Base-by-base conservation (phyloP, 2,797 vertebrate genomes). In the Allobates femoralis region DNA sequence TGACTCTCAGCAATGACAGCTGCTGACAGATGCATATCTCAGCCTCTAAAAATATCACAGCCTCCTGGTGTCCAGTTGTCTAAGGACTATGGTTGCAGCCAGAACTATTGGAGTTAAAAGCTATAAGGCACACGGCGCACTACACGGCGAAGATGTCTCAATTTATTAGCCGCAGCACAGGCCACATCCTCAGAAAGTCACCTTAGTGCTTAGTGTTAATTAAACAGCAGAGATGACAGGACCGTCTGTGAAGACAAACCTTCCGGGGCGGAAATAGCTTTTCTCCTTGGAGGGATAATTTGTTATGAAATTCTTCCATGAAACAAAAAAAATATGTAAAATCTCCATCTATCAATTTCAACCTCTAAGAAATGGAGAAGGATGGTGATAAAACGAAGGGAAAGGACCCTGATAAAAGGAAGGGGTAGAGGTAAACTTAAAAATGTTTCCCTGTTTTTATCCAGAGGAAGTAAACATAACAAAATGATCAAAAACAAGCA, bases 11-110 rank as follows among this genome's bases (percentile, higher is more conserved):
- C 83, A 26, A 26, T 76, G 41, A 64, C 58, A 80, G 66, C 64
- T 34, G 50, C 19, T 85, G 83, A 88, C 75, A 85, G 83, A 81
- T 77, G 67, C 55, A 34, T 41, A 75, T 76, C 83, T 58, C 15
- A 56, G 32, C 26, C 50, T 55, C 71, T 18, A 66, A 76, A 88
- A 78, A 67, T 81, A 88, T 55, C 50, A 12, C 71, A 18, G 23
- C 51, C 69, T 15, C 26, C 53, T 30, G 55, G 81, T 37, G 46
- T 73, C 46, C 34, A 37, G n/a, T 86, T 81, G 55, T 71, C 15
- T 1, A 66, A 51, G 51, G 16, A 58, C 67, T 83, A 28, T 21
- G 23, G n/a, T 79, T 19, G 19, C 64, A 32, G 46, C 34, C n/a
- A 50, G 77, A 50, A 55, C 46, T 34, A 34, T 41, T 28, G 66